Evolutionary conservation across 2,113 vertebrate species (phyloP).

Genomic region (Phyllostomus hastatus): DNA sequence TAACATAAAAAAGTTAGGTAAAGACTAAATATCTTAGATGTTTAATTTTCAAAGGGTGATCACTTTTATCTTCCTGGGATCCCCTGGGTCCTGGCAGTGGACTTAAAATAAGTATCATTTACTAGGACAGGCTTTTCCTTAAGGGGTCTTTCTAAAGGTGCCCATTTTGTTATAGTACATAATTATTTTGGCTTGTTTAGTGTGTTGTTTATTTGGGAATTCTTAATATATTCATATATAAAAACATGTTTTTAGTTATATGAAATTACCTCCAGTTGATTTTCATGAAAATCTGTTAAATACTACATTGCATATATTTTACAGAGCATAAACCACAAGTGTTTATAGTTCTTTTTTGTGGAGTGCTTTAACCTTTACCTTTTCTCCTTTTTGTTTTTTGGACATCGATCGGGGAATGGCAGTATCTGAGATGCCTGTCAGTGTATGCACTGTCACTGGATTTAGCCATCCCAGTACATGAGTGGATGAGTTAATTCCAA

Average conservation of each 20-base stretch:
- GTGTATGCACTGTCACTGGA: background rate
- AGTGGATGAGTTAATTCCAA: slow-evolving; percentile 7
- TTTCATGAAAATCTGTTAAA: slow-evolving; percentile 31
- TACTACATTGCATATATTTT: slow-evolving; percentile 19
- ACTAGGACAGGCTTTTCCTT: background rate
- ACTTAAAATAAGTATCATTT: background rate
- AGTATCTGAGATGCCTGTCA: background rate
- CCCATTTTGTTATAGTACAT: background rate
- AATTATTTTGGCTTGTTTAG: background rate
- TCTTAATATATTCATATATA: slow-evolving; percentile 13
- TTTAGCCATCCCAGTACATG: background rate
- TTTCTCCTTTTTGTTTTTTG: slow-evolving; percentile 15
- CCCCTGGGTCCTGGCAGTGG: background rate
- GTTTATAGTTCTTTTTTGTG: background rate
- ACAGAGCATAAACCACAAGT: background rate
- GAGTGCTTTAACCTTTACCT: background rate
- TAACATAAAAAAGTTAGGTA: background rate
- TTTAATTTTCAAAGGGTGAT: slow-evolving; percentile 35
- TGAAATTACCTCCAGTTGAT: slow-evolving; percentile 13
- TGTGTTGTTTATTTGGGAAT: slow-evolving; percentile 26
- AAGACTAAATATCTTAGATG: background rate
- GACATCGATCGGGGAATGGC: background rate
- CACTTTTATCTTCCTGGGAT: background rate
- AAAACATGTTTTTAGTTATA: slow-evolving; percentile 30
- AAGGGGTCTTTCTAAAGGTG: background rate